These are phyloP conservation scores for Ginglymostoma cirratum DNA, from an alignment of 2,113 vertebrate genomes.

Conservation along the genomic window DNA sequence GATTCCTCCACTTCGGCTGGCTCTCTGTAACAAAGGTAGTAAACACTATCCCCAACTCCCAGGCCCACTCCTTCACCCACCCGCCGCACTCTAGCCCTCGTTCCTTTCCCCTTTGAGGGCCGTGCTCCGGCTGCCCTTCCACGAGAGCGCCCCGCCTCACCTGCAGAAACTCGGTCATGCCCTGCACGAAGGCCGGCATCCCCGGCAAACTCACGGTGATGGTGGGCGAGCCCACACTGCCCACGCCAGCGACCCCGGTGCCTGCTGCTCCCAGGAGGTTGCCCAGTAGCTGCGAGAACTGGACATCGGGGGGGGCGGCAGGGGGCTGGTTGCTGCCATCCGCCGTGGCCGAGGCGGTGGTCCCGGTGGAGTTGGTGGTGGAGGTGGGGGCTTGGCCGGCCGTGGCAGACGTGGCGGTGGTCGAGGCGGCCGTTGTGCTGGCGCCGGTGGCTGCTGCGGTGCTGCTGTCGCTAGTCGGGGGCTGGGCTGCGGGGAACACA, in stretches of 20 bases:
- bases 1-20: too few relatives aligned
- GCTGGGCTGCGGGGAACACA: slow-evolving; percentile 47
- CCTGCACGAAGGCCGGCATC: slow-evolving; percentile 76
- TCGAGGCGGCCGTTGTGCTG: slow-evolving; percentile 45
- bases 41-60: neutral
- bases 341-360: slow-evolving; percentile 51
- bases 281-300: slow-evolving; percentile 71
- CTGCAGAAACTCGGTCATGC: slow-evolving; percentile 79
- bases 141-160: slow-evolving; percentile 45
- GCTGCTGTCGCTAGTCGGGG: slow-evolving; percentile 48
- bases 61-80: neutral
- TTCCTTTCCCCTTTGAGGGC: neutral
- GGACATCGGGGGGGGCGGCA: slow-evolving; percentile 59
- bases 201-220: slow-evolving; percentile 76
- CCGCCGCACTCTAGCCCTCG: too few relatives aligned
- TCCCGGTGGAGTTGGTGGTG: slow-evolving; percentile 54
- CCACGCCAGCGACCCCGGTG: slow-evolving; percentile 45
- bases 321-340: slow-evolving; percentile 41
- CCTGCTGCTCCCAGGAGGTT: slow-evolving; percentile 54
- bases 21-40: too few relatives aligned
- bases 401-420: slow-evolving; percentile 54
- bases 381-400: slow-evolving; percentile 55
- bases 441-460: slow-evolving; percentile 41
- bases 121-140: too few relatives aligned
- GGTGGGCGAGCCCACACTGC: slow-evolving; percentile 59